phyloP scores from a whole-genome alignment of 2,888 invertebrate species.

The Ichneumoninae sp. region DNA sequence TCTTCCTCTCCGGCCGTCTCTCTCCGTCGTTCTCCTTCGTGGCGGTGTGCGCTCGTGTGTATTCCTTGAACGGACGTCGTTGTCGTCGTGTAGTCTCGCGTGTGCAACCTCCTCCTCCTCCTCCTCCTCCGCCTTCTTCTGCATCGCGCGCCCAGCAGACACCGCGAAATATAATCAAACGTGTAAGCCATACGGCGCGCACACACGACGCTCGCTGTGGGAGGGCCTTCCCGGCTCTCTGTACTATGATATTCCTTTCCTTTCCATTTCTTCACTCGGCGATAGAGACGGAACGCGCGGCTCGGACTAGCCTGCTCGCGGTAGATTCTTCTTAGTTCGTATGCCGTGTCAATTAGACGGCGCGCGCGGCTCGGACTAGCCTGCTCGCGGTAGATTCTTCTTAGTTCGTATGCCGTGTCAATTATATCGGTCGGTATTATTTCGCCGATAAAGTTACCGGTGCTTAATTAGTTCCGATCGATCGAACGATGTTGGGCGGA shows the following conservation, averaged over 20 bases:
- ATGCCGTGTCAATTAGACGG: too few relatives aligned
- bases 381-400: background rate
- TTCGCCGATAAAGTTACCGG: too few relatives aligned
- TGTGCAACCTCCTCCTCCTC: conserved; percentile 24
- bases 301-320: background rate
- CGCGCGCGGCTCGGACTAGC: background rate
- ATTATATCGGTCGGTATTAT: too few relatives aligned
- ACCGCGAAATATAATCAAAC: conserved; percentile 67
- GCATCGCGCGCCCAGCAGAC: conserved; percentile 44
- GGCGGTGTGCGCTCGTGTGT: background rate
- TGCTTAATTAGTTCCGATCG: background rate
- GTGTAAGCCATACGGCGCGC: conserved; percentile 67
- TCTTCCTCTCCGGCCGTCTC: background rate
- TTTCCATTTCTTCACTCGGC: conserved; percentile 36
- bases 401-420: background rate
- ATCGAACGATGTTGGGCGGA: background rate
- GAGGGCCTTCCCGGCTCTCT: conserved; percentile 56
- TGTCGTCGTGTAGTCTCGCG: conserved; percentile 53
- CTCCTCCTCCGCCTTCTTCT: conserved; percentile 8
- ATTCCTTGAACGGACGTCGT: conserved; percentile 21
- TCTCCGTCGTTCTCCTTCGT: background rate
- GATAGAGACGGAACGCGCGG: background rate
- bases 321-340: background rate
- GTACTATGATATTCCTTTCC: conserved; percentile 12
- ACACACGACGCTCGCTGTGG: conserved; percentile 65